phyloP scores from a whole-genome alignment of 2,888 invertebrate genomes.

The Anagyrus pseudococci region DNA sequence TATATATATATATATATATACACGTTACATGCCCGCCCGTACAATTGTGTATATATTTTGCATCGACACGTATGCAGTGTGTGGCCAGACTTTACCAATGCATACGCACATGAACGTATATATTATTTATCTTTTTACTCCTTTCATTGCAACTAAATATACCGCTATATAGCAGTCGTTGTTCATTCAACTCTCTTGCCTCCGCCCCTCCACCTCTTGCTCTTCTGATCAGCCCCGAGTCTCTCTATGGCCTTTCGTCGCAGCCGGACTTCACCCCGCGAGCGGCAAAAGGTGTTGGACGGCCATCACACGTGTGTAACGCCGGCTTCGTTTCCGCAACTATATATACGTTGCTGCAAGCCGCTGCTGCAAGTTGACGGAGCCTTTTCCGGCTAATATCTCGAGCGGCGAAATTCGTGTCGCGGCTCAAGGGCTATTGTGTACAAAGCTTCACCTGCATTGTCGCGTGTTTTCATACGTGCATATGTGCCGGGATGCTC shows the following conservation, averaged over 20 bases:
- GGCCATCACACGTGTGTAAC: too few species aligned
- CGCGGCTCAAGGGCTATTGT: slow-evolving; percentile 5
- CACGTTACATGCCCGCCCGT: too few species aligned
- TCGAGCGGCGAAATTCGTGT: background rate
- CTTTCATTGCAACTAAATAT: background rate
- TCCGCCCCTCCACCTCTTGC: too few species aligned
- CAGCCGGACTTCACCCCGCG: background rate
- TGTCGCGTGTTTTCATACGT: background rate
- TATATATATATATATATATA: too few species aligned
- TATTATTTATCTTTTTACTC: background rate
- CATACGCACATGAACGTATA: background rate
- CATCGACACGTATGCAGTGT: background rate
- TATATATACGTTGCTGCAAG: too few species aligned
- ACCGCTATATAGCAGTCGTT: background rate
- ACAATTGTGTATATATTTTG: slow-evolving; percentile 1
- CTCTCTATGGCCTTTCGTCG: background rate
- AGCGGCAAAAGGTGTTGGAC: too few species aligned
- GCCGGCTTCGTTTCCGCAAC: too few species aligned
- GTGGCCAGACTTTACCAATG: background rate
- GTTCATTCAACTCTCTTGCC: background rate
- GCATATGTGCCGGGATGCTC: too few species aligned
- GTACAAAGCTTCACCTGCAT: slow-evolving; percentile 17
- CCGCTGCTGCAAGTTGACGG: too few species aligned
- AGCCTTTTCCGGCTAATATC: too few species aligned
- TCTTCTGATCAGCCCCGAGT: too few species aligned